phyloP scores from a whole-genome alignment of 1,140 invertebrate species.

The Uloborus diversus region DNA sequence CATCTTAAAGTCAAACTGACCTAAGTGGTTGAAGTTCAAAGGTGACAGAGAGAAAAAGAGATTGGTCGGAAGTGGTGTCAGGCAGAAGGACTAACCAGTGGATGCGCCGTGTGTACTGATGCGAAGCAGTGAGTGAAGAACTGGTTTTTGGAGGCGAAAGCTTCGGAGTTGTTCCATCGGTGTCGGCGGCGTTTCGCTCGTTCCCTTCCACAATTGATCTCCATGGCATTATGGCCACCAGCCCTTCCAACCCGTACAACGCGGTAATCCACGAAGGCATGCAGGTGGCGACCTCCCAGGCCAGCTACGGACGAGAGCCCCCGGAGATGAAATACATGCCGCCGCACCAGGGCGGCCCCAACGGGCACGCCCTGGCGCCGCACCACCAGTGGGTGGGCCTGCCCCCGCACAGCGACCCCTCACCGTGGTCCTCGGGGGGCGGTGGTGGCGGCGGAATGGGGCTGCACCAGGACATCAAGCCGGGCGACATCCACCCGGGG shows the following conservation, averaged over 20 bases:
- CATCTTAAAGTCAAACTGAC: too few relatives aligned
- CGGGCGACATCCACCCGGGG: conserved; percentile 66
- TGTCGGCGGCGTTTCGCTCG: too few relatives aligned
- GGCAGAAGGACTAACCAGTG: not conserved
- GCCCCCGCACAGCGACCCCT: conserved; percentile 74
- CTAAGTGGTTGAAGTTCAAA: too few relatives aligned
- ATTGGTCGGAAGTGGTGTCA: not conserved
- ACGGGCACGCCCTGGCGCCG: conserved; percentile 73
- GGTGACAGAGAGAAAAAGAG: not conserved
- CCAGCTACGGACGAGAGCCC: conserved; percentile 73
- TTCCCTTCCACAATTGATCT: conserved; percentile 55
- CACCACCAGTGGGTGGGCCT: conserved; percentile 74
- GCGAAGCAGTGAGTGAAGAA: not conserved
- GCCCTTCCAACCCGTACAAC: conserved; percentile 59
- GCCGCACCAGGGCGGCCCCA: conserved; percentile 79
- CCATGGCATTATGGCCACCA: conserved; percentile 60
- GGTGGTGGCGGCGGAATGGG: conserved; percentile 57
- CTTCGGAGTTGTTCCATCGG: too few relatives aligned
- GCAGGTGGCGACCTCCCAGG: conserved; percentile 66
- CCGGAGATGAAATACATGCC: conserved; percentile 95
- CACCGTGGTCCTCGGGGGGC: conserved; percentile 72
- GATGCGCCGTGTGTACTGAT: not conserved
- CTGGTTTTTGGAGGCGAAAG: not conserved
- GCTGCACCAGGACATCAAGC: conserved; percentile 63
- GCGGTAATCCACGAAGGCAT: conserved; percentile 55